Evolutionary conservation across 2,888 invertebrate genomes (phyloP).

Genomic region (Nephrotoma appendiculata): DNA sequence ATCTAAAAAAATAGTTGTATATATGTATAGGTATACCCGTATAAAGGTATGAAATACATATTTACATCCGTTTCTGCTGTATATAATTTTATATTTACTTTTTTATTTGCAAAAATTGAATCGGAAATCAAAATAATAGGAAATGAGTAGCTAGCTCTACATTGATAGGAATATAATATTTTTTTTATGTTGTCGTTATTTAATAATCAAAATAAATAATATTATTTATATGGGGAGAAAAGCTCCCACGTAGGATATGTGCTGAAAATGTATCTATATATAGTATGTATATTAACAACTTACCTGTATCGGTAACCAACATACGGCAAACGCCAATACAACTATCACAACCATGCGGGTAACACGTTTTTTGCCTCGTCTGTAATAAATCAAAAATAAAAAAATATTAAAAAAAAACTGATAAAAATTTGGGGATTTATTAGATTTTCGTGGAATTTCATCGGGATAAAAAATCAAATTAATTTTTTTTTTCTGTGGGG

Average conservation of each 20-base stretch:
- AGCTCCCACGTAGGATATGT: background rate
- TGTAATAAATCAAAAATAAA: slow-evolving; percentile 29
- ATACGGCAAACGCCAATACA: slow-evolving; percentile 81
- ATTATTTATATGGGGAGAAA: background rate
- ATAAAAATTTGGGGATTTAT: background rate
- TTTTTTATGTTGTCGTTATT: background rate
- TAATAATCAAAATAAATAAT: background rate
- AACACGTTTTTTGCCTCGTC: slow-evolving; percentile 73
- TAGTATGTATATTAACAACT: slow-evolving; percentile 20
- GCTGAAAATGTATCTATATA: background rate
- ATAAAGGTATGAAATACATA: too few species aligned
- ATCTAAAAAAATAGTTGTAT: too few species aligned
- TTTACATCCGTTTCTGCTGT: background rate
- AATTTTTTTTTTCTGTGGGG: background rate
- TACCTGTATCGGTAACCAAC: slow-evolving; percentile 91
- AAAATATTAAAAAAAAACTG: background rate
- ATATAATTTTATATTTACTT: background rate
- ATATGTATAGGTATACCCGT: too few species aligned
- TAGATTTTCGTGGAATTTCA: background rate
- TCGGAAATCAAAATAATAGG: background rate
- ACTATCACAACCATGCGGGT: slow-evolving; percentile 86
- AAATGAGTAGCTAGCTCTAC: background rate
- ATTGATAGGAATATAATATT: background rate
- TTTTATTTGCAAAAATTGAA: background rate
- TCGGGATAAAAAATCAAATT: background rate